These are phyloP conservation scores for Tichodroma muraria DNA, from an alignment of 2,113 vertebrate genomes.

Conservation along the genomic window DNA sequence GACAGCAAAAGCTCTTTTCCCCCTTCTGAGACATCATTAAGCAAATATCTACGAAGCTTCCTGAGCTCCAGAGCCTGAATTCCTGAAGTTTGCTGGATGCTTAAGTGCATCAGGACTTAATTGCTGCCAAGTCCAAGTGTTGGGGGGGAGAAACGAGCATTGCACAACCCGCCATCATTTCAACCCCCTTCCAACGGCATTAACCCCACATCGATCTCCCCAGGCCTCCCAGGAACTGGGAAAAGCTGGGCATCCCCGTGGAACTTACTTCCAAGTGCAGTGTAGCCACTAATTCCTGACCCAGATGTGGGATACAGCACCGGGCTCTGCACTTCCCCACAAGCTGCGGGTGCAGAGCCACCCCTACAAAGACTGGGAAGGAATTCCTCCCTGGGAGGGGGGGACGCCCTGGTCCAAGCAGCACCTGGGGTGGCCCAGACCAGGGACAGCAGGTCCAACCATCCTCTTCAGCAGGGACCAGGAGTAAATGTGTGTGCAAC, in stretches of 20 bases:
- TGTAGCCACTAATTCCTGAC: neutral
- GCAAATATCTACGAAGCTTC: neutral
- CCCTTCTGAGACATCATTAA: conserved; percentile 28
- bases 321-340: neutral
- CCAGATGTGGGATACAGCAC: accelerated
- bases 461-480: neutral
- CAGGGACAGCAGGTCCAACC: neutral
- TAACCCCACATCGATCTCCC: neutral
- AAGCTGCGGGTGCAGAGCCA: neutral
- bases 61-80: neutral
- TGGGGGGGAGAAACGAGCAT: neutral
- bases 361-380: neutral
- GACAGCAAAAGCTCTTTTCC: neutral
- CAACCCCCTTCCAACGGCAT: neutral
- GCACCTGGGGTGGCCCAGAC: neutral
- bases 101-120: neutral
- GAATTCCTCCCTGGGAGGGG: neutral
- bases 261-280: neutral
- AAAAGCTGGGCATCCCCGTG: neutral
- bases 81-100: neutral
- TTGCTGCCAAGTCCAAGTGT: neutral
- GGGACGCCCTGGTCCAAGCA: neutral
- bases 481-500: accelerated
- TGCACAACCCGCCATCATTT: neutral
- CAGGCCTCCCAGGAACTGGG: neutral